Evolutionary conservation across 30 jellyfish, hydroid and myxozoan species (phyloP), one percentile per base, ranked within the genome.

Genomic region (Hydra vulgaris): DNA sequence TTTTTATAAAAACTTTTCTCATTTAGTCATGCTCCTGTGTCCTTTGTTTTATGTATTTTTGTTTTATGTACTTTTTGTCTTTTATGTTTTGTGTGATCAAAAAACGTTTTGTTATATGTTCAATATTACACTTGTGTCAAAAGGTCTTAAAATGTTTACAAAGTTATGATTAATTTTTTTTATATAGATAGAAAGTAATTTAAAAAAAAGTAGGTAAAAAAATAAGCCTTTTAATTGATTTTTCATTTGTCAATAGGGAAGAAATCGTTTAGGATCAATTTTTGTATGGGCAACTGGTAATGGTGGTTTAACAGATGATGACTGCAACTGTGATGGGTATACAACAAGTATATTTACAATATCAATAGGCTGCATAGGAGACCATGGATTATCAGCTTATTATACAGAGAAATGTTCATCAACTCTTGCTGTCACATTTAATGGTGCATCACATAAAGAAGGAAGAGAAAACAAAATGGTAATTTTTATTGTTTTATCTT

Each of bases 221-320:
- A n/a, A n/a, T n/a, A n/a, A n/a, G n/a, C n/a, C n/a, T n/a, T n/a
- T n/a, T n/a, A n/a, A n/a, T n/a, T n/a, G n/a, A n/a, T n/a, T 40
- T 40, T 40, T 40, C 61, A 40, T 40, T 40, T 40, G 12, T 40
- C 8, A 12, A 70, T 69, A 92, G 96, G 99, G 99, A 0, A 79
- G 99, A 68, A 85, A 94, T 72, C 78, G 79, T n/a, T 88, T 88
- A 7, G 99, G 99, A 71, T 88, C 96, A 17, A 85, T 94, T 12
- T 94, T 75, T 80, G 89, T 94, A 15, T 94, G 99, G 99, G 99
- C 99, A 20, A 94, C 99, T n/a, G 99, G 99, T 0, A 94, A 94
- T 78, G 99, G 99, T 20, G 99, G 99, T 17, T 78, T 94, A 82
- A 94, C 99, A 20, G 99, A 94, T 80, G 99, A 94, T 79, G 99